Conservation (phyloP, 2,797 vertebrate genomes). For the Aulostomus chinensis region DNA sequence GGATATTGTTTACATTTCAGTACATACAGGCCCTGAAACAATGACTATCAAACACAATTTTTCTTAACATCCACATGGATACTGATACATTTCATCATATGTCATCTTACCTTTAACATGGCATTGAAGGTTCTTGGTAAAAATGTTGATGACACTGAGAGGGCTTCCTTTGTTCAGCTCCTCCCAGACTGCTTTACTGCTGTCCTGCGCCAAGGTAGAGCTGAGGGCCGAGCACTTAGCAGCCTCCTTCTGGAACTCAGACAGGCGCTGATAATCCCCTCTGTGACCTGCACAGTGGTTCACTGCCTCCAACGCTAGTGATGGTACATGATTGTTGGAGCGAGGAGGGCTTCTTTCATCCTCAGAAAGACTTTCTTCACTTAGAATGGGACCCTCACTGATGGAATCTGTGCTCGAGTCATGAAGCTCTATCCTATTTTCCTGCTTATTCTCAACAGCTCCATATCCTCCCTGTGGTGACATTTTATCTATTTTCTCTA, state of each 20-base stretch:
- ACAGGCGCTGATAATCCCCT: constrained; percentile 77
- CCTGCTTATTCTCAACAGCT: background rate
- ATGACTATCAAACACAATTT: no score
- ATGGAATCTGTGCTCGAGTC: constrained; percentile 88
- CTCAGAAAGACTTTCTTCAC: constrained; percentile 89
- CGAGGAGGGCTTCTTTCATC: constrained; percentile 81
- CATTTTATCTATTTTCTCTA: constrained; percentile 24
- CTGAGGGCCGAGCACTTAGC: constrained; percentile 78
- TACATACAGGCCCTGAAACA: background rate
- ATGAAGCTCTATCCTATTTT: constrained; percentile 33
- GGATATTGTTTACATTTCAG: background rate
- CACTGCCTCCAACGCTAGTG: constrained; percentile 68
- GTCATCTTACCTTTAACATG: constrained; percentile 83
- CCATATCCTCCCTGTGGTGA: constrained; percentile 15
- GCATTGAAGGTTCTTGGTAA: constrained; percentile 86
- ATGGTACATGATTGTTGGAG: constrained; percentile 45
- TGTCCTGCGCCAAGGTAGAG: constrained; percentile 60
- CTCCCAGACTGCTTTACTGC: constrained; percentile 85
- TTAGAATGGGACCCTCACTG: constrained; percentile 91
- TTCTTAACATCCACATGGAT: background rate
- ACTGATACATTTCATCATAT: background rate
- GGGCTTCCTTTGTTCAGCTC: constrained; percentile 93
- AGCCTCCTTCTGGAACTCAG: constrained; percentile 90
- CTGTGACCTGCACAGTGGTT: constrained; percentile 77
- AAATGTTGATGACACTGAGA: constrained; percentile 96